Conservation (phyloP, 2,888 invertebrate genomes). For the Apamea monoglypha region DNA sequence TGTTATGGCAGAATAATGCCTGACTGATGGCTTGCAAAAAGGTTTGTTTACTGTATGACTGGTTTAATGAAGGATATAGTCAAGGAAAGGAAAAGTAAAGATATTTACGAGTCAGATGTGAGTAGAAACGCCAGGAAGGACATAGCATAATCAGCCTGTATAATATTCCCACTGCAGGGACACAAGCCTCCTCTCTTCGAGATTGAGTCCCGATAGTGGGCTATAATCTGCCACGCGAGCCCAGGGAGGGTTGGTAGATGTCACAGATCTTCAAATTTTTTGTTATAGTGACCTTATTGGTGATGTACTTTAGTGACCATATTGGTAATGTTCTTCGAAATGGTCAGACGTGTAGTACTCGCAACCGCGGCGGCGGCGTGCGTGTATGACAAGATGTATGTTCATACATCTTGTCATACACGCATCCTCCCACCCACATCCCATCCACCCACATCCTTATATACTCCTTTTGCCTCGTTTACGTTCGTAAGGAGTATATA, state of each 20-base stretch:
- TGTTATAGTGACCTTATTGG: neutral
- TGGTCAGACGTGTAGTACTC: too few species aligned
- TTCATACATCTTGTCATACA: too few species aligned
- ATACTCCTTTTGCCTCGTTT: too few species aligned
- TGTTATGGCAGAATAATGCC: neutral
- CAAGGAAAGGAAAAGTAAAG: neutral
- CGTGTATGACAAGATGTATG: neutral
- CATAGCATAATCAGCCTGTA: neutral
- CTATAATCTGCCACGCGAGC: neutral
- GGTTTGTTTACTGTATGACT: neutral
- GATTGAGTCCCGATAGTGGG: neutral
- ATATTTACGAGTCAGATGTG: neutral
- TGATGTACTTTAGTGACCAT: neutral
- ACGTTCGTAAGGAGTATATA: too few species aligned
- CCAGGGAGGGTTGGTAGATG: neutral
- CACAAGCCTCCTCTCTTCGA: neutral
- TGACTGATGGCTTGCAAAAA: constrained; percentile 6
- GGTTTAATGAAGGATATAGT: neutral
- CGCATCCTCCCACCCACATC: too few species aligned
- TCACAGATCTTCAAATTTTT: neutral
- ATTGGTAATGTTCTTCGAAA: neutral
- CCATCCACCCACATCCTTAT: too few species aligned
- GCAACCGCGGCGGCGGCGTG: too few species aligned
- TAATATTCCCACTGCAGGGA: neutral
- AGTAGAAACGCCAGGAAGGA: neutral